Evolutionary conservation across 1,140 invertebrate genomes (phyloP).

Genomic region (Colletes gigas): DNA sequence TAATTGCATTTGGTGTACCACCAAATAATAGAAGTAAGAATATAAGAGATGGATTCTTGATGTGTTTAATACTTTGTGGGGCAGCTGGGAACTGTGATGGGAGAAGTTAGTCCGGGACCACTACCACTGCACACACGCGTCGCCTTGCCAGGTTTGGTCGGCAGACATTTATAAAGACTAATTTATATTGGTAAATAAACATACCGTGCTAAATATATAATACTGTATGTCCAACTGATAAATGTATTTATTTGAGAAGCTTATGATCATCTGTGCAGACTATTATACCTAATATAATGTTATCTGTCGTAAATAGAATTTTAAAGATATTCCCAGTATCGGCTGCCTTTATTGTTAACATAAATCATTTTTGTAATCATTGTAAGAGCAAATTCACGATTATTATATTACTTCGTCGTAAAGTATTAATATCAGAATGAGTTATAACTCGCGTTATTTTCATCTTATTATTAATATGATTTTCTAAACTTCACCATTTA

Average conservation of each 20-base stretch:
- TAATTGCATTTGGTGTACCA: conserved; percentile 37
- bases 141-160: conserved; percentile 76
- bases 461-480: neutral
- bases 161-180: conserved; percentile 73
- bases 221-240: conserved; percentile 49
- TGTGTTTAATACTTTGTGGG: conserved; percentile 76
- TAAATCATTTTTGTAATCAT: conserved; percentile 1
- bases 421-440: neutral
- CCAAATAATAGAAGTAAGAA: conserved; percentile 54
- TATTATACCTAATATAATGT: conserved; percentile 22
- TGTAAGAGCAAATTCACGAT: neutral
- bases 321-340: neutral
- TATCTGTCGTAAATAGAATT: conserved; percentile 9
- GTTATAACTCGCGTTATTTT: conserved; percentile 3
- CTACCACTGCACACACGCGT: conserved; percentile 75
- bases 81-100: conserved; percentile 76
- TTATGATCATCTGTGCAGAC: conserved; percentile 18
- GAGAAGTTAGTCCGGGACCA: conserved; percentile 77
- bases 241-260: conserved; percentile 47
- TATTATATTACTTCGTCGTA: neutral
- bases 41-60: conserved; percentile 67
- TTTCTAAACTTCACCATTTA: conserved; percentile 1
- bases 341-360: neutral
- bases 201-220: conserved; percentile 40
- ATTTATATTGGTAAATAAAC: conserved; percentile 48